Evolutionary conservation across 2,888 invertebrate species (phyloP).

Genomic region (Athrips mouffetella): DNA sequence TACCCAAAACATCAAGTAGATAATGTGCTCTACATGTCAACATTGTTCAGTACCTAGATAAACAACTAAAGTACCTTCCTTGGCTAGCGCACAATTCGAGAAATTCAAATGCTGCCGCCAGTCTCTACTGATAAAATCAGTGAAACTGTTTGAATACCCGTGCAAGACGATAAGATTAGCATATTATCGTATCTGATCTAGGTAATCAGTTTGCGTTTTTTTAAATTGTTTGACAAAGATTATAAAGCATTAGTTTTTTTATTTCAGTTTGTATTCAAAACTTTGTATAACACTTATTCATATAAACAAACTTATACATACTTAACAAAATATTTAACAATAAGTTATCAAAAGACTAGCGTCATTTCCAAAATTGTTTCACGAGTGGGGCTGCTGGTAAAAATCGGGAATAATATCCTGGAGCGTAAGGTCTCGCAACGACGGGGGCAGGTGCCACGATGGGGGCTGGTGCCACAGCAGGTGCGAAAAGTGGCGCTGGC

Average conservation of each 20-base stretch:
- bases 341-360: slow-evolving; percentile 34
- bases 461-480: slow-evolving; percentile 27
- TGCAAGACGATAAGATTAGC: background rate
- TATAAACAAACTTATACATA: slow-evolving; percentile 32
- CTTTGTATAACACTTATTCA: slow-evolving; percentile 33
- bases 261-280: slow-evolving; percentile 41
- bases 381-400: slow-evolving; percentile 37
- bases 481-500: slow-evolving; percentile 16
- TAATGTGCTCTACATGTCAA: too few species aligned
- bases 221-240: background rate
- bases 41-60: too few species aligned
- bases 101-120: background rate
- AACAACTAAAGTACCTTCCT: too few species aligned
- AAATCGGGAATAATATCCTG: slow-evolving; percentile 23
- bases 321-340: slow-evolving; percentile 24
- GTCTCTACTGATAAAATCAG: slow-evolving; percentile 1
- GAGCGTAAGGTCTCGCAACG: background rate
- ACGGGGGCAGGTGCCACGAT: slow-evolving; percentile 30
- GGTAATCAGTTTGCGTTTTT: slow-evolving; percentile 10
- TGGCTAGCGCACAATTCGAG: too few species aligned
- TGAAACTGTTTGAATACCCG: slow-evolving; percentile 1
- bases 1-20: too few species aligned
- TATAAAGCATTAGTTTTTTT: background rate
- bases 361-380: slow-evolving; percentile 63
- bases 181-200: slow-evolving; percentile 1